Percentiles rank a stretch among this genome's conserved stretches.
Conservation (phyloP, 2,888 invertebrate species). For the Synanthedon formicaeformis region DNA sequence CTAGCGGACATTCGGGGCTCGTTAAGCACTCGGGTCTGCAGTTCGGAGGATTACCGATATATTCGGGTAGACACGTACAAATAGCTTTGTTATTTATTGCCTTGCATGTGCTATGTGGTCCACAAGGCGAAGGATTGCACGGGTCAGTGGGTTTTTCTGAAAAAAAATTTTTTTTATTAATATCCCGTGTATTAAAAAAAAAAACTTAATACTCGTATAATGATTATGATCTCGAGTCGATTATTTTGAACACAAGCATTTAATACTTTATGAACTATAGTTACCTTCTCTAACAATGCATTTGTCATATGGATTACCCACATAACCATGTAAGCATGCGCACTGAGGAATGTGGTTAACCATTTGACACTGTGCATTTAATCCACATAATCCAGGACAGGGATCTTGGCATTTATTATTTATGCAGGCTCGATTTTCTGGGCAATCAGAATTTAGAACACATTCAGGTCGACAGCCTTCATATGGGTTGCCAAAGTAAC, state of each 20-base stretch:
- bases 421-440: slow-evolving; percentile 74
- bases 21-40: slow-evolving; percentile 85
- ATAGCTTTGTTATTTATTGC: slow-evolving; percentile 73
- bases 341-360: slow-evolving; percentile 83
- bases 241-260: no score
- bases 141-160: slow-evolving; percentile 68
- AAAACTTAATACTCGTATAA: neutral
- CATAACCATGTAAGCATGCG: slow-evolving; percentile 73
- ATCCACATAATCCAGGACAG: slow-evolving; percentile 82
- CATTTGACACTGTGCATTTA: slow-evolving; percentile 79
- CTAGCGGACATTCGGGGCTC: slow-evolving; percentile 82
- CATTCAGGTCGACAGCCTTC: slow-evolving; percentile 80
- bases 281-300: slow-evolving; percentile 50
- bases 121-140: slow-evolving; percentile 83
- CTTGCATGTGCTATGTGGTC: slow-evolving; percentile 79
- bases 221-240: neutral
- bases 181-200: neutral
- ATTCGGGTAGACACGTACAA: slow-evolving; percentile 77
- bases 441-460: slow-evolving; percentile 75
- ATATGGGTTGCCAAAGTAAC: slow-evolving; percentile 78
- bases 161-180: slow-evolving; percentile 13
- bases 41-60: slow-evolving; percentile 79
- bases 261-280: neutral
- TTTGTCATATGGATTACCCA: slow-evolving; percentile 77
- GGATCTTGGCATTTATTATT: slow-evolving; percentile 78